A percentile compares a stretch with the other conserved stretches of the same genome.
phyloP scores from a whole-genome alignment of 2,797 vertebrate species.

The Sebastes alutus region DNA sequence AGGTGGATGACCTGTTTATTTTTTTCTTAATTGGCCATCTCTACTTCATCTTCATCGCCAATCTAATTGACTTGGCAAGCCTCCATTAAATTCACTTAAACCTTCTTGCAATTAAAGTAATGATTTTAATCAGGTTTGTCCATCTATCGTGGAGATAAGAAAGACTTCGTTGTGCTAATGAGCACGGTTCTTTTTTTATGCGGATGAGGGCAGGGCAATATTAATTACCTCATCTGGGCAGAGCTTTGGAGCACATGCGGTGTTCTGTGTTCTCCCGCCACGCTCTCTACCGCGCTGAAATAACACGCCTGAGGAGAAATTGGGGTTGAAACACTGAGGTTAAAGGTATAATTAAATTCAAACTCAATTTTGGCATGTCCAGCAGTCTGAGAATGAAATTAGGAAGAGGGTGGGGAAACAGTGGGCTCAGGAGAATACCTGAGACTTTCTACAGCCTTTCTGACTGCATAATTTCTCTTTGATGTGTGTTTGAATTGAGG shows the following conservation, averaged over 20 bases:
- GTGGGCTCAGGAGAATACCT: slow-evolving; percentile 38
- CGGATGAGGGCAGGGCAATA: slow-evolving; percentile 57
- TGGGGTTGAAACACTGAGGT: slow-evolving; percentile 73
- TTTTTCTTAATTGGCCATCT: slow-evolving; percentile 24
- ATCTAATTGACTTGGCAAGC: slow-evolving; percentile 61
- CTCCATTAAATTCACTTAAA: slow-evolving; percentile 67
- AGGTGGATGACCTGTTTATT: slow-evolving; percentile 47
- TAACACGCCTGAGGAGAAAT: slow-evolving; percentile 63
- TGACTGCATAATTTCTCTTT: slow-evolving; percentile 58
- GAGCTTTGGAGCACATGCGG: slow-evolving; percentile 37
- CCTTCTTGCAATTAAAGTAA: slow-evolving; percentile 69
- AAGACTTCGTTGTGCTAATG: slow-evolving; percentile 49
- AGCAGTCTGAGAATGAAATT: slow-evolving; percentile 63
- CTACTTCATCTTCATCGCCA: slow-evolving; percentile 34
- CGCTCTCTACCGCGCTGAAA: slow-evolving; percentile 47
- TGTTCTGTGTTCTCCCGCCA: slow-evolving; percentile 46
- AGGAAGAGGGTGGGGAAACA: slow-evolving; percentile 30
- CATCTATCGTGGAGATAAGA: slow-evolving; percentile 51
- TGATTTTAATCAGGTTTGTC: slow-evolving; percentile 67
- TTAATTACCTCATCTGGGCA: slow-evolving; percentile 64
- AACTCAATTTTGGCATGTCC: slow-evolving; percentile 70
- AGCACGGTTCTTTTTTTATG: slow-evolving; percentile 40
- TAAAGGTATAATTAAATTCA: slow-evolving; percentile 80
- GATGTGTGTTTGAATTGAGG: slow-evolving; percentile 50
- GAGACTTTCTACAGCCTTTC: slow-evolving; percentile 41